Evolutionary conservation across 2,113 vertebrate species (phyloP), one percentile per base, ranked within the genome.

Genomic region (Opisthocomus hoazin): DNA sequence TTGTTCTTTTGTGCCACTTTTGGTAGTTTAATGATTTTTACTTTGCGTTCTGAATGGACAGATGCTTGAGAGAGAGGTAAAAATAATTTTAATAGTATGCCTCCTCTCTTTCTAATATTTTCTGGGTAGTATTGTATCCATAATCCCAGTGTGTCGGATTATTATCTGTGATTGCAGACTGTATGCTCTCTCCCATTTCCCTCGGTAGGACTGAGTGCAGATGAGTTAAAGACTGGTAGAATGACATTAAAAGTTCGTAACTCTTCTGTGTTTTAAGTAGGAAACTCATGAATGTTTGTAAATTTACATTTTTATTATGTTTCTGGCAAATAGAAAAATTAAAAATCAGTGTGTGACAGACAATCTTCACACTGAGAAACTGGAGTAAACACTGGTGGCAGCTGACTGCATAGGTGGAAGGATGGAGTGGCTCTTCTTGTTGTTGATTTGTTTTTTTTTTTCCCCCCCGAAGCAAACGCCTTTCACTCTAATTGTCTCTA

Each of bases 281-380:
- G 78, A 85, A 69, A 94, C 73, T 89, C 5, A 29, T 70, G 43
- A 76, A 41, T 63, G 41, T 61, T 95, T 92, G 94, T 75, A 10
- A 69, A 95, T 95, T 95, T 96, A 82, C 90, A 94, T 96, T 94
- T 97, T 96, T 89, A 96, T 97, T 91, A 84, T 45, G 58, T 85
- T 92, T 94, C 58, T 93, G 84, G 66, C 45, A 96, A 91, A 95
- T 69, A 58, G 83, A 84, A 70, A 93, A 93, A 94, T 65, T 93
- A 73, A 64, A 88, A 94, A 94, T 89, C 30, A 15, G 46, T 84
- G 71, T 93, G 75, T 91, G 61, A 66, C 76, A 87, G 84, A 5
- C 46, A 85, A 66, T 85, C 39, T 54, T 79, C 86, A 34, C 61
- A 36, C 20, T 36, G 89, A 87, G 73, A 86, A 93, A 45, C 51